A percentile compares a stretch with the other conserved stretches of the same genome.
phyloP scores from a whole-genome alignment of 2,113 vertebrate genomes.

The Tragulus kanchil region DNA sequence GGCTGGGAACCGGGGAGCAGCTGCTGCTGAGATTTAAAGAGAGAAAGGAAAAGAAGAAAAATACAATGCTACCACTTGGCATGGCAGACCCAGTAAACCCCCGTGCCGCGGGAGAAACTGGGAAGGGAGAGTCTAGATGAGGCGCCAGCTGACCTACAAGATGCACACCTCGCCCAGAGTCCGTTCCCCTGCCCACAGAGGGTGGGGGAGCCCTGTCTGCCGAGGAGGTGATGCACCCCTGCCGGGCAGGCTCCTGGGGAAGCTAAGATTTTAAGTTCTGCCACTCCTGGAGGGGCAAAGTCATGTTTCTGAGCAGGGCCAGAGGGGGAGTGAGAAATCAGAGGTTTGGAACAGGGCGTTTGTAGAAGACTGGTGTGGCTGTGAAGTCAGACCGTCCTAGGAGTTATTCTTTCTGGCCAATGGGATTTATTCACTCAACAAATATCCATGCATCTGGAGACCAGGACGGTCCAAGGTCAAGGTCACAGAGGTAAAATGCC shows the following conservation, averaged over 20 bases:
- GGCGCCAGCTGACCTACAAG: not conserved
- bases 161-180: rapidly evolving
- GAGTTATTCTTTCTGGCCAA: not conserved
- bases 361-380: not conserved
- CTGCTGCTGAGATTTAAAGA: constrained; percentile 32
- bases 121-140: not conserved
- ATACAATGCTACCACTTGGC: not conserved
- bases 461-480: not conserved
- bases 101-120: not conserved
- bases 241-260: not conserved
- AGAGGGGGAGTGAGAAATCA: not conserved
- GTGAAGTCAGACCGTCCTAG: not conserved
- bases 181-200: not conserved
- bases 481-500: not conserved
- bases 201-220: not conserved
- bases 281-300: not conserved
- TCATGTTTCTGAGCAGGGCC: not conserved
- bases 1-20: not conserved
- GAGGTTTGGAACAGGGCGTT: not conserved
- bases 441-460: no score
- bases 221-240: not conserved
- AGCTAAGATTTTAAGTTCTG: not conserved
- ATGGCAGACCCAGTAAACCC: not conserved
- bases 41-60: not conserved
- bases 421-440: not conserved